A percentile compares a stretch with the other conserved stretches of the same genome.
phyloP scores from a whole-genome alignment of 2,797 vertebrate species.

The Anguilla marmorata region DNA sequence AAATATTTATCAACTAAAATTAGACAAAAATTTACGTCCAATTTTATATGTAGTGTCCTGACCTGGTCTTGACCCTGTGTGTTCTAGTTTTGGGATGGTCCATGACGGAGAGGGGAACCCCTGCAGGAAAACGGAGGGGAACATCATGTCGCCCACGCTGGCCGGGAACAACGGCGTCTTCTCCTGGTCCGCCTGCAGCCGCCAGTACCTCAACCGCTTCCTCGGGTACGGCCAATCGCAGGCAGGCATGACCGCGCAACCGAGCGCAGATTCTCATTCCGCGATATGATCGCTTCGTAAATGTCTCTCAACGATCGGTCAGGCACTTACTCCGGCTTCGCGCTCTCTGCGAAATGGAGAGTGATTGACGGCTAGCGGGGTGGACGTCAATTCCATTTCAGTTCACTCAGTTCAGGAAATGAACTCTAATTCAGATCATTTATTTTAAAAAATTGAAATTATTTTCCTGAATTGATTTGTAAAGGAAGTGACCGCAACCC shows the following conservation, averaged over 20 bases:
- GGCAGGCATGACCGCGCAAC: background rate
- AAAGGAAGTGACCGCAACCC: background rate
- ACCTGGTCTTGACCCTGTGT: background rate
- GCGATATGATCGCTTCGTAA: background rate
- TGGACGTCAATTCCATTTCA: background rate
- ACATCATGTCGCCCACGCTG: slow-evolving; percentile 91
- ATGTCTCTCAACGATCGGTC: background rate
- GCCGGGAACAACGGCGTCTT: slow-evolving; percentile 88
- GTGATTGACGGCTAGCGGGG: too few relatives aligned
- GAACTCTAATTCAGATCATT: background rate
- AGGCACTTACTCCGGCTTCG: background rate
- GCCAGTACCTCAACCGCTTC: slow-evolving; percentile 86
- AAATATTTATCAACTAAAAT: too few relatives aligned
- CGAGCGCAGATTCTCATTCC: background rate
- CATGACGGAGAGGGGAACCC: slow-evolving; percentile 91
- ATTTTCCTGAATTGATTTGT: background rate
- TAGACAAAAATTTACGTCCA: too few relatives aligned
- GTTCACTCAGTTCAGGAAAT: background rate
- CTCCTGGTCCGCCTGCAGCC: slow-evolving; percentile 90
- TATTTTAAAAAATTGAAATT: background rate
- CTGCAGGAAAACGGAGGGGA: slow-evolving; percentile 88
- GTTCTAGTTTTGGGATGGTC: slow-evolving; percentile 86
- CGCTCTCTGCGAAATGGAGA: background rate
- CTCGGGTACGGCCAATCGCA: slow-evolving; percentile 72
- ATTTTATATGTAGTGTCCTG: background rate